Evolutionary conservation across 2,888 invertebrate genomes (phyloP).

Genomic region (Ptychoptera albimana): DNA sequence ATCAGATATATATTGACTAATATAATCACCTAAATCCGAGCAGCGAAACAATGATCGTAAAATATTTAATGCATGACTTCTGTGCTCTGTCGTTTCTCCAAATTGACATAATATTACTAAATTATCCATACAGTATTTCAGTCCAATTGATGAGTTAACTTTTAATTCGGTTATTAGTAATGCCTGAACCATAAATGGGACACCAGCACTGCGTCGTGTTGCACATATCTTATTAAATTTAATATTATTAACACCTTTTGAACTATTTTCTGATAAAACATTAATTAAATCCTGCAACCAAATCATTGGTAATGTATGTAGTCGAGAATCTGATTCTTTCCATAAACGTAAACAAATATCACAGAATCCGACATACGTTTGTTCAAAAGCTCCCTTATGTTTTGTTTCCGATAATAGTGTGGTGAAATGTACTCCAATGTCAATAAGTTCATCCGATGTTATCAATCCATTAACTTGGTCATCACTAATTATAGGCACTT

Average conservation of each 20-base stretch:
- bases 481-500: slow-evolving; percentile 31
- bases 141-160: slow-evolving; percentile 37
- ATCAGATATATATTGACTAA: slow-evolving; percentile 48
- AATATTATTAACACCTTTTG: slow-evolving; percentile 17
- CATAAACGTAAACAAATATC: slow-evolving; percentile 49
- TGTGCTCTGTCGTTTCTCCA: slow-evolving; percentile 28
- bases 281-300: slow-evolving; percentile 47
- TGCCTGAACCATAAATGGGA: slow-evolving; percentile 79
- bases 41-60: slow-evolving; percentile 66
- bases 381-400: slow-evolving; percentile 95
- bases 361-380: slow-evolving; percentile 79
- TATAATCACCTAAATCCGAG: slow-evolving; percentile 54
- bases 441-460: slow-evolving; percentile 32
- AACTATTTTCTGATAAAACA: slow-evolving; percentile 34
- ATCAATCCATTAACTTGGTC: slow-evolving; percentile 27
- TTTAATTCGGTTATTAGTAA: slow-evolving; percentile 58
- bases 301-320: slow-evolving; percentile 41
- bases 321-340: slow-evolving; percentile 27
- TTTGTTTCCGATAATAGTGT: slow-evolving; percentile 56
- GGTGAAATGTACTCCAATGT: slow-evolving; percentile 51
- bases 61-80: slow-evolving; percentile 75
- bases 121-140: slow-evolving; percentile 39
- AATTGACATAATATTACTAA: slow-evolving; percentile 30
- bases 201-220: slow-evolving; percentile 82
- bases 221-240: slow-evolving; percentile 42